Percentiles rank a stretch among this genome's conserved stretches.
Evolutionary conservation across 2,797 vertebrate genomes (phyloP).

Genomic region (Macropus fuliginosus): DNA sequence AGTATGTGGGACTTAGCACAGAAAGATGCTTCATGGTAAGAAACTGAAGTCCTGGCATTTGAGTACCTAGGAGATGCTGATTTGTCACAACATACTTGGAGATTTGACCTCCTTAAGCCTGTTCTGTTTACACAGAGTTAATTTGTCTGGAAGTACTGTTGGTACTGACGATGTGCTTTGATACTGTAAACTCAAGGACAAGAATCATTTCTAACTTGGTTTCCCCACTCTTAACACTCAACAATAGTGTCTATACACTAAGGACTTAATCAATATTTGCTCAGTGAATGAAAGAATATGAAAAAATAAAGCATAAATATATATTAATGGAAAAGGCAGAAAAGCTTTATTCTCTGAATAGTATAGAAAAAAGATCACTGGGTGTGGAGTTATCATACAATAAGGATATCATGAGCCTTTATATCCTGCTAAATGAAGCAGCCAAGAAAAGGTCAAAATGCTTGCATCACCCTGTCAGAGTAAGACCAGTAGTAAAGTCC

Average conservation of each 20-base stretch:
- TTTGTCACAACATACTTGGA: neutral
- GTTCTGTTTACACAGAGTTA: neutral
- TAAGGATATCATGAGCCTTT: neutral
- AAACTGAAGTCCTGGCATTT: neutral
- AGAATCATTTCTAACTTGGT: neutral
- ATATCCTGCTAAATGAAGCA: neutral
- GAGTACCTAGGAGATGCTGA: neutral
- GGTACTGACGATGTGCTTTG: neutral
- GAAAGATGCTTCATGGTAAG: neutral
- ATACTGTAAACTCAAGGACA: neutral
- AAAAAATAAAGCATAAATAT: neutral
- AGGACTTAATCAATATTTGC: neutral
- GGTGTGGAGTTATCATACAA: neutral
- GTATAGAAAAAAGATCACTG: neutral
- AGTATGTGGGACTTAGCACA: neutral
- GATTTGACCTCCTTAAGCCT: neutral
- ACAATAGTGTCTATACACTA: neutral
- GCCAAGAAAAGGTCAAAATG: neutral
- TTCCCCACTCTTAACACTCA: neutral
- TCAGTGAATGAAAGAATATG: neutral
- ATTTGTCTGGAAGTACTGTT: neutral
- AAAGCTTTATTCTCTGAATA: neutral
- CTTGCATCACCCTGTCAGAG: neutral
- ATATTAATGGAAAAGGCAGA: neutral
- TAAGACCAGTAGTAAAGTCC: neutral